phyloP scores from a whole-genome alignment of 2,113 vertebrate species.

The Gymnarchus niloticus region DNA sequence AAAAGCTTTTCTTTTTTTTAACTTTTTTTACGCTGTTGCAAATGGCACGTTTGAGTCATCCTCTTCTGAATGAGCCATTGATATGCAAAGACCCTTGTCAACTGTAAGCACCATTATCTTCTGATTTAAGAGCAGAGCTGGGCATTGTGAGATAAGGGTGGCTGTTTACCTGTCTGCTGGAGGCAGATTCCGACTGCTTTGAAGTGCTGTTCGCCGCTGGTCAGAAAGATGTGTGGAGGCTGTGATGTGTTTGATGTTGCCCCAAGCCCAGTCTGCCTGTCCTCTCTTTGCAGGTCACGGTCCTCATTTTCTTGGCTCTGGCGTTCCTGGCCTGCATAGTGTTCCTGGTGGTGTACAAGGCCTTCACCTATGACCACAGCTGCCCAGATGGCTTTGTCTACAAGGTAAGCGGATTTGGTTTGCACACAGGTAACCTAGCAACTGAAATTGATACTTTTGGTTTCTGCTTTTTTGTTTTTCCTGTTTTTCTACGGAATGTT shows the following conservation, averaged over 20 bases:
- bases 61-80: neutral
- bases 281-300: constrained; percentile 73
- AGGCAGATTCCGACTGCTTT: neutral
- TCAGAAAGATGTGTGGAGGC: neutral
- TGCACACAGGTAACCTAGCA: no score
- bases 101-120: neutral
- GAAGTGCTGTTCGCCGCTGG: neutral
- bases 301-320: constrained; percentile 93
- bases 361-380: constrained; percentile 98
- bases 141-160: neutral
- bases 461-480: no score
- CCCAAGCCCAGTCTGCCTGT: neutral
- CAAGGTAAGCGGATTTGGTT: constrained; percentile 87
- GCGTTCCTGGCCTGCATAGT: constrained; percentile 98
- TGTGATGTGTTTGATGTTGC: neutral
- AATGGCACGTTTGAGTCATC: neutral
- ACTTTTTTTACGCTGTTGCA: neutral
- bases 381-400: constrained; percentile 98
- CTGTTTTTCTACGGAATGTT: no score
- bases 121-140: neutral
- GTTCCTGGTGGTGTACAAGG: constrained; percentile 98
- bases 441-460: no score
- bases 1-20: neutral
- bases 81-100: neutral
- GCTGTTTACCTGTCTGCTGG: neutral